Conservation (phyloP, 2,888 invertebrate genomes). For the Tetramorium bicarinatum region DNA sequence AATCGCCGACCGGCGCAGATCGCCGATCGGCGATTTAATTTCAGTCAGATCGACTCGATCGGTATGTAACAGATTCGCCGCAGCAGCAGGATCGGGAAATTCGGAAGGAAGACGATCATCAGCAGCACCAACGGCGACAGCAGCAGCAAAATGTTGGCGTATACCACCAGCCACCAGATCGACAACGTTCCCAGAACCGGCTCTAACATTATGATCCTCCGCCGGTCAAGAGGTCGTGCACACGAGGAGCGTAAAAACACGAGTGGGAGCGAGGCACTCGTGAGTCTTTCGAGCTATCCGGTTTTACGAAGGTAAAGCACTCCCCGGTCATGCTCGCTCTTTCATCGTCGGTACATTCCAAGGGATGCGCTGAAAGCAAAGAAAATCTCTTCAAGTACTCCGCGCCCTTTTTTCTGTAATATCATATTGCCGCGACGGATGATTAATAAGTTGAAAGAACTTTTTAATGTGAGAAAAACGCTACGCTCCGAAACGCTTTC, state of each 20-base stretch:
- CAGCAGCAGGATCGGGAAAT: slow-evolving; percentile 90
- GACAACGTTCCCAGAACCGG: slow-evolving; percentile 85
- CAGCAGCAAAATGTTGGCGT: slow-evolving; percentile 89
- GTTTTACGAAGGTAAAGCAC: slow-evolving; percentile 39
- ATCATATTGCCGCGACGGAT: background rate
- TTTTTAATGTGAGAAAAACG: background rate
- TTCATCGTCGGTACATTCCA: slow-evolving; percentile 22
- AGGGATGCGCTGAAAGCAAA: slow-evolving; percentile 33
- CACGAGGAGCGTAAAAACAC: slow-evolving; percentile 26
- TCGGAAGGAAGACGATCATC: slow-evolving; percentile 90
- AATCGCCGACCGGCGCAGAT: slow-evolving; percentile 5
- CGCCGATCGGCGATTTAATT: slow-evolving; percentile 7
- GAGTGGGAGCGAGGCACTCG: slow-evolving; percentile 19
- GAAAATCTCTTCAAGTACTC: background rate
- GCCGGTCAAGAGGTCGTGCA: slow-evolving; percentile 44
- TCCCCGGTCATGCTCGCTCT: slow-evolving; percentile 40
- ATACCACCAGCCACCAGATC: slow-evolving; percentile 89
- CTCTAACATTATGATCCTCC: slow-evolving; percentile 76
- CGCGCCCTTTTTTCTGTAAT: background rate
- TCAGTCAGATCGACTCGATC: slow-evolving; percentile 88
- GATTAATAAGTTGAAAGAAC: background rate
- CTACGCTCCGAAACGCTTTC: background rate
- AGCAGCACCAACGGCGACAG: slow-evolving; percentile 91
- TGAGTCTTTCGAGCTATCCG: slow-evolving; percentile 39
- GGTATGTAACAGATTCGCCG: slow-evolving; percentile 90